Evolutionary conservation across 2,113 vertebrate species (phyloP), one percentile per base, ranked within the genome.

Genomic region (Pteruthius melanotis): DNA sequence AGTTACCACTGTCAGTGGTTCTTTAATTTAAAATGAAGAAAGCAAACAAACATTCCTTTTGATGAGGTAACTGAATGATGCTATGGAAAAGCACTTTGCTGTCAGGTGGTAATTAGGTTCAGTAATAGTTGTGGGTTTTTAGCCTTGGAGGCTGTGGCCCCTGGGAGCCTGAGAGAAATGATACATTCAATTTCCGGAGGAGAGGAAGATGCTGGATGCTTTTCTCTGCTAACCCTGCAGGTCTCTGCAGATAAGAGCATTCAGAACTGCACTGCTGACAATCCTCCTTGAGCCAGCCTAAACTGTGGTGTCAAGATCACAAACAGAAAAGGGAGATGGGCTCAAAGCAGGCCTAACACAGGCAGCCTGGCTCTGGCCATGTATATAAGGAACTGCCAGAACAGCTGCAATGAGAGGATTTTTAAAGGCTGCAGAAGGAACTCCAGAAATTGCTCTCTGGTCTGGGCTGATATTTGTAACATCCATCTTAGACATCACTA

Each of bases 91-190:
- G 86, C 88, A 95, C 83, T 97, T 92, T 87, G 83, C 92, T 96
- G 92, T 96, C 94, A 94, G 94, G 88, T 96, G 93, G 94, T 96
- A 97, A 96, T 97, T 96, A 96, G 96, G 95, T 96, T 96, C 93
- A 68, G 94, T 95, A 96, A 95, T 92, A 89, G 94, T 87, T 45
- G 70, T 94, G 92, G 90, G 76, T 84, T 96, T 96, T 95, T 88
- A 96, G 90, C 90, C 92, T 86, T 88, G 88, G 76, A 96, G 90
- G 88, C 95, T 95, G 72, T 89, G 80, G 95, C 95, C 95, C 90
- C 83, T 95, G 92, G 90, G 93, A 95, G 57, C 87, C 86, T 92
- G 94, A 68, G 78, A 94, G 88, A 94, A 96, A 95, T 50, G 92
- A 96, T 96, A 96, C 94, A 91, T 96, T 94, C 88, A 94, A 69